A percentile compares a stretch with the other conserved stretches of the same genome.
phyloP scores from a whole-genome alignment of 2,797 vertebrate species.

The Spatula versicolor region DNA sequence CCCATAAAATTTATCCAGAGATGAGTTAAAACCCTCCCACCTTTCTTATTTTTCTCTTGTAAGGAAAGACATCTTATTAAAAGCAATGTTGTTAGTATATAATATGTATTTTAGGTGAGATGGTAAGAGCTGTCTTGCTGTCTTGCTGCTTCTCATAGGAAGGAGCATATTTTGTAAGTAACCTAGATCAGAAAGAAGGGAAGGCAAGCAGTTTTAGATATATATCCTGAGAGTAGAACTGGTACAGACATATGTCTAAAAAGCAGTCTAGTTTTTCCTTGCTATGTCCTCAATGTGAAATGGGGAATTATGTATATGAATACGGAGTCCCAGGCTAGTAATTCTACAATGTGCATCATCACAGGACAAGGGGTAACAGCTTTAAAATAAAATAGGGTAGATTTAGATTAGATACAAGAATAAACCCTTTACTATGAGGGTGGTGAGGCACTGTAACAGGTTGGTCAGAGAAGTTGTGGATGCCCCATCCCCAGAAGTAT shows the following conservation, averaged over 20 bases:
- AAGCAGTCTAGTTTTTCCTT: background rate
- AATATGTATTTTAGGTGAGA: background rate
- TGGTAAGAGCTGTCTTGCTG: background rate
- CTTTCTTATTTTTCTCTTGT: background rate
- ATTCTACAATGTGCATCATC: accelerated
- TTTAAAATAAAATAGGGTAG: background rate
- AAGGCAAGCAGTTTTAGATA: background rate
- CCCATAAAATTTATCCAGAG: background rate
- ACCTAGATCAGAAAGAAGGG: background rate
- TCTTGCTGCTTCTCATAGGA: background rate
- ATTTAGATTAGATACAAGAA: background rate
- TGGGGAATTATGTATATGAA: background rate
- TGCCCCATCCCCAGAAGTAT: background rate
- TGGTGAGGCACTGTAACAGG: background rate
- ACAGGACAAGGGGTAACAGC: background rate
- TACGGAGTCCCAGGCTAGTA: background rate
- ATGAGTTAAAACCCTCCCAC: background rate
- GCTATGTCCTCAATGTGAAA: background rate
- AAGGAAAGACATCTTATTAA: background rate
- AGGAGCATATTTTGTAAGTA: background rate
- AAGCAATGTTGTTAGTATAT: background rate
- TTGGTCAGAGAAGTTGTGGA: background rate
- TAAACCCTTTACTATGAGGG: background rate
- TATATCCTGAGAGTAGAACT: background rate
- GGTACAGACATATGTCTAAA: background rate